These are phyloP conservation scores for Pterostichus niger DNA, from an alignment of 2,888 invertebrate genomes.

Conservation along the genomic window DNA sequence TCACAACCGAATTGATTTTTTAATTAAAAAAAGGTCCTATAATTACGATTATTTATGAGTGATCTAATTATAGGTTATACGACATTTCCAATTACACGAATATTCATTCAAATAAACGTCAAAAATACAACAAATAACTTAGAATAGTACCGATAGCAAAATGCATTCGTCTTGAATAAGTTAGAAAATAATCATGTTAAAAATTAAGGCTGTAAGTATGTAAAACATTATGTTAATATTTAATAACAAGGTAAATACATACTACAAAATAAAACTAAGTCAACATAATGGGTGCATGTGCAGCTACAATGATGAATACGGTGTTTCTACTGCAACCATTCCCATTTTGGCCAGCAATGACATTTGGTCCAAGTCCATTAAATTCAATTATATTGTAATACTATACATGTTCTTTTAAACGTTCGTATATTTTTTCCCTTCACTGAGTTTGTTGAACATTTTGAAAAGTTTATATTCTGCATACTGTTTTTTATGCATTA, in stretches of 20 bases:
- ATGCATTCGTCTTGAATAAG: not conserved
- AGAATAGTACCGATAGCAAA: not conserved
- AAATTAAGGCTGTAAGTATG: not conserved
- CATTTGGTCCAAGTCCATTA: too few species aligned
- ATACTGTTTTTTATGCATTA: too few species aligned
- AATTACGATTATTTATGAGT: constrained; percentile 34
- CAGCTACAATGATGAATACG: not conserved
- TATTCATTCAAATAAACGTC: not conserved
- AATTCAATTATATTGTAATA: too few species aligned
- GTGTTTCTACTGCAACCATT: too few species aligned
- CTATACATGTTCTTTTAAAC: too few species aligned
- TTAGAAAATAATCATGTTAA: constrained; percentile 25
- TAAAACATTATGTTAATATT: constrained; percentile 46
- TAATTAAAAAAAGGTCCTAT: not conserved
- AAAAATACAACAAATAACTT: not conserved
- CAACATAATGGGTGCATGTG: not conserved
- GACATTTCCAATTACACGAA: constrained; percentile 2
- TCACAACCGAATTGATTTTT: constrained; percentile 28
- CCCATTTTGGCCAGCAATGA: too few species aligned
- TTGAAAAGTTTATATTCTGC: too few species aligned
- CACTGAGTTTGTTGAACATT: too few species aligned
- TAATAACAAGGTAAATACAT: constrained; percentile 22
- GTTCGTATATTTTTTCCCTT: too few species aligned
- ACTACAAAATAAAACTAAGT: constrained; percentile 33
- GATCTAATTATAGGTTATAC: constrained; percentile 12